Percentiles rank a stretch among this genome's conserved stretches.
phyloP scores from a whole-genome alignment of 2,888 invertebrate species.

The Drosophila imparisetae region DNA sequence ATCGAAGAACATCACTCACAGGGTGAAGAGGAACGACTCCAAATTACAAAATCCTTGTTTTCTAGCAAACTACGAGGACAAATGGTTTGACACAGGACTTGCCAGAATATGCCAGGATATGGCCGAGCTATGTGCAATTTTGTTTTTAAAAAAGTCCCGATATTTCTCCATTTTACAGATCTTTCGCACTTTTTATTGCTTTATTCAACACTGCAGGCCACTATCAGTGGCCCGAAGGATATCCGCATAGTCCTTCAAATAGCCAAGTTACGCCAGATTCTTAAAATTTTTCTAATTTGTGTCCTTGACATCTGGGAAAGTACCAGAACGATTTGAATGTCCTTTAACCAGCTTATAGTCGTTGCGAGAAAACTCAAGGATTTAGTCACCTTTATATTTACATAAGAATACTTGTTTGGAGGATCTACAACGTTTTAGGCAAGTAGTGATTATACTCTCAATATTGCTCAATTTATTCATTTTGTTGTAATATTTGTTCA shows the following conservation, averaged over 20 bases:
- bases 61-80: neutral
- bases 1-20: neutral
- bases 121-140: neutral
- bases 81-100: neutral
- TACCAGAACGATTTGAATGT: neutral
- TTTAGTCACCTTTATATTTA: neutral
- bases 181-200: neutral
- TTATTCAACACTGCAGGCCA: neutral
- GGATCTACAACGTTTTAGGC: constrained; percentile 7
- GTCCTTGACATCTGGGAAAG: neutral
- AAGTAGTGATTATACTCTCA: constrained; percentile 27
- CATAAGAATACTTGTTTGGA: neutral
- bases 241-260: neutral
- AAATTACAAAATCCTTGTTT: neutral
- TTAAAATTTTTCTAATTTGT: neutral
- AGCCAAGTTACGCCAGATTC: neutral
- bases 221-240: neutral
- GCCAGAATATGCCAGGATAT: neutral
- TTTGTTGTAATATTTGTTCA: constrained; percentile 47
- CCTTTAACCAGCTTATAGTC: neutral
- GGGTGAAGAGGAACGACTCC: neutral
- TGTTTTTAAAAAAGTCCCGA: neutral
- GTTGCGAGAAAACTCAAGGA: neutral
- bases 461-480: constrained; percentile 62
- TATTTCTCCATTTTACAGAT: neutral